Base-by-base conservation (phyloP, 2,797 vertebrate species). In the Anguilla obscura region DNA sequence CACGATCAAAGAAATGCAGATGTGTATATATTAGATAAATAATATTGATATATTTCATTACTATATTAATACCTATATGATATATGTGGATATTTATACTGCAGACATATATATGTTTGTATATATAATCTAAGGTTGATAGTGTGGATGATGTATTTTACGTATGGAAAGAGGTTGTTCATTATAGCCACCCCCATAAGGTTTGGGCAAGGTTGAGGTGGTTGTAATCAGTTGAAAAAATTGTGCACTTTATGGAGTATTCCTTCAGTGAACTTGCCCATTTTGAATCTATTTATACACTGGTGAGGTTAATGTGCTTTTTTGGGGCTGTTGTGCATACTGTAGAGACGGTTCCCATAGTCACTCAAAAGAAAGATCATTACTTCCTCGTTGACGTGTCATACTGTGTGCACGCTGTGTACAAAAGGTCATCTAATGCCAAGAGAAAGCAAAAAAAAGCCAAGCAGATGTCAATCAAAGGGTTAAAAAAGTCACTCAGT, bases 231-330 rank as follows among this genome's bases (percentile, higher is more conserved):
- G 45, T 69, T 85, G 14, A 54, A 54, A 54, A 24, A 69, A 54
- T 54, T 86, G 88, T 88, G 88, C 88, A 88, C 88, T 88, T 88
- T 88, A 88, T 85, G 71, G 52, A 85, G 74, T 86, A 58, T 83
- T 83, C 14, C 71, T 86, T 66, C n/a, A 30, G 33, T 48, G 33
- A 48, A 60, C 58, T 80, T 12, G n/a, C 54, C 74, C 85, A 21
- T 16, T 58, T 21, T 63, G 27, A 12, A 5, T 86, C 27, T 33
- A 50, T 48, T 82, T 63, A 69, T 66, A 66, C 50, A 21, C 21
- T 66, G 56, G 58, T 45, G 9, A 48, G 85, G 60, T 40, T 63
- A 69, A 63, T 66, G 84, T 79, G 87, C 87, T 85, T 10, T 45
- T 88, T 79, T 69, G n/a, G 66, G 69, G 87, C 83, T 86, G 80